Base-by-base conservation (phyloP, 2,113 vertebrate species). In the Passer domesticus region DNA sequence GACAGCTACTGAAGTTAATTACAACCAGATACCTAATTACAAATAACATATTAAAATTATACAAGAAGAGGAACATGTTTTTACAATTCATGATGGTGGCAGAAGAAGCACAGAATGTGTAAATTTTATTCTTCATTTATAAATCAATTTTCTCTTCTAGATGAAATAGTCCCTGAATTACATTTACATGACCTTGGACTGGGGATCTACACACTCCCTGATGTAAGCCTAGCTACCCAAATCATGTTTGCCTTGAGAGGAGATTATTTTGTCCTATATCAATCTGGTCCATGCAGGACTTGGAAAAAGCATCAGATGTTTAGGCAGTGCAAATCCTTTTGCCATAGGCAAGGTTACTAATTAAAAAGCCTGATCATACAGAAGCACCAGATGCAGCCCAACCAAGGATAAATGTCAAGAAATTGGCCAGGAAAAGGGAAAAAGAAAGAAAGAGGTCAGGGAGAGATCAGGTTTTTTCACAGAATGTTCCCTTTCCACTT, bases 281-380 rank as follows among this genome's bases (percentile, higher is more conserved):
- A 92, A 35, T 96, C 90, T 94, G 91, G 83, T 75, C 83, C 74
- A 72, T 78, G 79, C 90, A 94, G 87, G 88, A 91, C 86, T 85
- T 94, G 60, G 95, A 75, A 95, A 86, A 93, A 83, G 68, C 81
- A 94, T 96, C 93, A 95, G 84, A 91, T 96, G 86, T 96, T 95
- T 86, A 92, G 92, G 81, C 93, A 94, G 86, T 86, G 60, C 75
- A 92, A 97, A 97, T 96, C 85, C 96, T 95, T 94, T 95, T 94
- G 93, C 93, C 73, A 76, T 86, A 92, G 84, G 89, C 89, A 92
- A 90, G 91, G 95, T 90, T 94, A 86, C 94, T 95, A 95, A 96
- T 97, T 96, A 92, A 93, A 93, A 93, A 74, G 50, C 7, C 6
- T 90, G 56, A 89, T 66, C 43, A 43, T 86, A 81, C 94, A 96